Percentiles rank a stretch among this genome's conserved stretches.
Conservation (phyloP, 2,888 invertebrate genomes). For the Drosophila sordidula region DNA sequence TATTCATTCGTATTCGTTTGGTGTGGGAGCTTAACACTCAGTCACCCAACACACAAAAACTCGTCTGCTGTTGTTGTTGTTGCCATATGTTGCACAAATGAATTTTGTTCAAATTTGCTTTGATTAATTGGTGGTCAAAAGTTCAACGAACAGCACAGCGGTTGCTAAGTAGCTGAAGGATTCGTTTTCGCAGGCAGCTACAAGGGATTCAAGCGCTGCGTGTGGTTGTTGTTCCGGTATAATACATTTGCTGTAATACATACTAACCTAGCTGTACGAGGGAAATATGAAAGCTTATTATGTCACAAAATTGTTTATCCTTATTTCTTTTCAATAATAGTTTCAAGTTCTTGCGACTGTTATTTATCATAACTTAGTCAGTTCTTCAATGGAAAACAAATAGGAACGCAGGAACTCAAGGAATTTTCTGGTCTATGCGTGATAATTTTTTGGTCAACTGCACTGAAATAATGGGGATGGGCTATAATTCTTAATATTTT, state of each 20-base stretch:
- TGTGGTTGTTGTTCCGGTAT: neutral
- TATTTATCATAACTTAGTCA: too few species aligned
- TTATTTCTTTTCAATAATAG: too few species aligned
- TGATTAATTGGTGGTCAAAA: conserved; percentile 81
- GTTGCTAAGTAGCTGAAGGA: conserved; percentile 52
- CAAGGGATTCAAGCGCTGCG: neutral
- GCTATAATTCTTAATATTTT: too few species aligned
- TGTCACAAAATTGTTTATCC: too few species aligned
- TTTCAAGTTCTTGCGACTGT: too few species aligned
- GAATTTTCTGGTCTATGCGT: too few species aligned
- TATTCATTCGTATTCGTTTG: conserved; percentile 72
- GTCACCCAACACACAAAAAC: conserved; percentile 58
- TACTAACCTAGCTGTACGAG: too few species aligned
- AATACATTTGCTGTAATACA: neutral
- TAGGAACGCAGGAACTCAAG: too few species aligned
- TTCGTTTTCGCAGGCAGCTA: conserved; percentile 1
- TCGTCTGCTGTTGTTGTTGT: conserved; percentile 57
- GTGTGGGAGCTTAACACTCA: conserved; percentile 48
- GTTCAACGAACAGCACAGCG: conserved; percentile 67
- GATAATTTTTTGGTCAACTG: too few species aligned
- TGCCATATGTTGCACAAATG: conserved; percentile 75
- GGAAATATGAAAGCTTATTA: too few species aligned
- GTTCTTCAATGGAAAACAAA: too few species aligned
- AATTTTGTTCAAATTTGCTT: conserved; percentile 74
- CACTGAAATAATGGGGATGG: too few species aligned